Percentiles rank a stretch among this genome's conserved stretches.
These are phyloP conservation scores for Synergus japonicus DNA, from an alignment of 2,888 invertebrate species.

Conservation along the genomic window DNA sequence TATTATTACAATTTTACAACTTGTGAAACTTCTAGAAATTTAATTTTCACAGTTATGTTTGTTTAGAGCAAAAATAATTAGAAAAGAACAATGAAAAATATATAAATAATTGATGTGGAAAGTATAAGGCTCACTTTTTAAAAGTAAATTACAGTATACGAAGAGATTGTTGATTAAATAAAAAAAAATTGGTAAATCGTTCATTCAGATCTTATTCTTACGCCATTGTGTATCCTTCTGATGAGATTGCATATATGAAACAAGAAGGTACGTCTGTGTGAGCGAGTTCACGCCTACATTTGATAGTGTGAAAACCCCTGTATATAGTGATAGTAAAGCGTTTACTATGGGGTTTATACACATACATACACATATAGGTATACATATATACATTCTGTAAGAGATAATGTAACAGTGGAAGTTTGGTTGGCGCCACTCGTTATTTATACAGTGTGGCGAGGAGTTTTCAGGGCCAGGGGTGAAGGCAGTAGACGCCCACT, in stretches of 20 bases:
- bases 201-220: slow-evolving; percentile 3
- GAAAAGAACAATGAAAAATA: no score
- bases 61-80: no score
- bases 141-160: neutral
- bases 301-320: slow-evolving; percentile 28
- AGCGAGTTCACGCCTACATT: slow-evolving; percentile 27
- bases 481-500: slow-evolving; percentile 73
- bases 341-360: slow-evolving; percentile 46
- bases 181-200: neutral
- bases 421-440: slow-evolving; percentile 75
- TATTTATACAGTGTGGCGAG: slow-evolving; percentile 69
- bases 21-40: no score
- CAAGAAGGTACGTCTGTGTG: neutral
- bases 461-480: slow-evolving; percentile 44
- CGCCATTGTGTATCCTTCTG: slow-evolving; percentile 5
- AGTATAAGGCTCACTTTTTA: neutral
- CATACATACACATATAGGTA: neutral
- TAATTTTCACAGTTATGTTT: no score
- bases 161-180: neutral
- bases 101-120: no score
- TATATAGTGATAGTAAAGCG: slow-evolving; percentile 43
- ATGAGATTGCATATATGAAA: slow-evolving; percentile 24
- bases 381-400: slow-evolving; percentile 18
- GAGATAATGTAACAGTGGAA: slow-evolving; percentile 58
- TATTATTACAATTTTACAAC: no score